Conservation (phyloP, 2,113 vertebrate genomes). For the Sula dactylatra region DNA sequence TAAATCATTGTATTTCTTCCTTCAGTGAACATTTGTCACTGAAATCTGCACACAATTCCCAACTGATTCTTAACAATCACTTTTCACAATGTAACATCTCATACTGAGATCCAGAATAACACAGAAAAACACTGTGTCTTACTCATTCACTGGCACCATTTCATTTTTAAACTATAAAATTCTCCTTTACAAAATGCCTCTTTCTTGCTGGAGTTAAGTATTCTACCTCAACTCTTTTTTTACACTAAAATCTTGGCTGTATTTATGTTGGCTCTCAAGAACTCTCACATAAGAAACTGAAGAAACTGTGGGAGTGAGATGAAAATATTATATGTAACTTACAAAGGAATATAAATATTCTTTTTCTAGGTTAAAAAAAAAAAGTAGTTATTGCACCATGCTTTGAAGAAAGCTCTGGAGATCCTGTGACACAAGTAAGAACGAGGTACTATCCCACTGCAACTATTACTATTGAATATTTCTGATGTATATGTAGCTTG, state of each 20-base stretch:
- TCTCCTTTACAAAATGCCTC: not conserved
- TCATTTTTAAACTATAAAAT: conserved; percentile 23
- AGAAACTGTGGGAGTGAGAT: not conserved
- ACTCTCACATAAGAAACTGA: not conserved
- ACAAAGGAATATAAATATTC: not conserved
- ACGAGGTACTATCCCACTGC: not conserved
- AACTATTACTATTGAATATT: not conserved
- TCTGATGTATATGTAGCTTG: not conserved
- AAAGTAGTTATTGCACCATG: not conserved
- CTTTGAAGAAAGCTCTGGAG: not conserved
- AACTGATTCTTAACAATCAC: not conserved
- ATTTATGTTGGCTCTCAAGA: conserved; percentile 26
- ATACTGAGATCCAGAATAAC: not conserved
- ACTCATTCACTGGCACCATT: not conserved
- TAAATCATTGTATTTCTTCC: not conserved
- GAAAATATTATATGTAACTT: not conserved
- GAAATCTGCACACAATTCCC: conserved; percentile 29
- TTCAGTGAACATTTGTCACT: conserved; percentile 1
- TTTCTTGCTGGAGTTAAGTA: not conserved
- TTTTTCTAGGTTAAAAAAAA: not conserved
- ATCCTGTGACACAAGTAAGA: not conserved
- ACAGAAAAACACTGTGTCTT: not conserved
- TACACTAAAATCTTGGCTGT: not conserved
- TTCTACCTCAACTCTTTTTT: not conserved
- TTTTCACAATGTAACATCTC: not conserved